Evolutionary conservation across 2,113 vertebrate genomes (phyloP).

Genomic region (Spea multiplicata): DNA sequence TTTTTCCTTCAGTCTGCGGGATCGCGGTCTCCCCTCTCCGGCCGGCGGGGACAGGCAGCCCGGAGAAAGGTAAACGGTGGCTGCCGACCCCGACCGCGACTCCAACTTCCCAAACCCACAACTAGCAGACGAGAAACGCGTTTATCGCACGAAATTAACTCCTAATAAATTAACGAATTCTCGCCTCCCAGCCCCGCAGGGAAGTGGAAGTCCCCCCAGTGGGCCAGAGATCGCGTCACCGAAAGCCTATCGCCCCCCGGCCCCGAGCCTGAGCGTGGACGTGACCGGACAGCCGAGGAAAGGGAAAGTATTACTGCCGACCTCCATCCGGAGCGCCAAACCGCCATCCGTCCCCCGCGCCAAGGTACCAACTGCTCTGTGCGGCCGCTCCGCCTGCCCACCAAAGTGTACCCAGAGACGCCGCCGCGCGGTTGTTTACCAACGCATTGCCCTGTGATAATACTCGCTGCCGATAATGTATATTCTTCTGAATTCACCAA

Average conservation of each 20-base stretch:
- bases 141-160: too few species aligned
- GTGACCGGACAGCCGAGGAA: constrained; percentile 68
- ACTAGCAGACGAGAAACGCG: not conserved
- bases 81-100: not conserved
- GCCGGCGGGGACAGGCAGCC: not conserved
- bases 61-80: not conserved
- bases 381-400: not conserved
- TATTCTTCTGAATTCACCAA: too few species aligned
- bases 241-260: constrained; percentile 35
- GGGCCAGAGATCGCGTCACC: not conserved
- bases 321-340: constrained; percentile 64
- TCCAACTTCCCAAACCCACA: not conserved
- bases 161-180: too few species aligned
- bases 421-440: too few species aligned
- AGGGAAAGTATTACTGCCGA: constrained; percentile 68
- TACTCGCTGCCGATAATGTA: too few species aligned
- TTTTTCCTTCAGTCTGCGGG: not conserved
- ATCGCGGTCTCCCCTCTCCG: not conserved
- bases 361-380: constrained; percentile 61
- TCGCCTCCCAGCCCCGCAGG: not conserved
- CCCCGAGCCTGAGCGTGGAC: constrained; percentile 63
- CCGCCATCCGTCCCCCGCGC: constrained; percentile 64
- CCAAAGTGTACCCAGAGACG: too few species aligned
- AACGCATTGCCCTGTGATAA: too few species aligned
- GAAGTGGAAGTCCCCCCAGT: not conserved